These are phyloP conservation scores for Cantharis nigra DNA, from an alignment of 2,888 invertebrate genomes.

Conservation along the genomic window DNA sequence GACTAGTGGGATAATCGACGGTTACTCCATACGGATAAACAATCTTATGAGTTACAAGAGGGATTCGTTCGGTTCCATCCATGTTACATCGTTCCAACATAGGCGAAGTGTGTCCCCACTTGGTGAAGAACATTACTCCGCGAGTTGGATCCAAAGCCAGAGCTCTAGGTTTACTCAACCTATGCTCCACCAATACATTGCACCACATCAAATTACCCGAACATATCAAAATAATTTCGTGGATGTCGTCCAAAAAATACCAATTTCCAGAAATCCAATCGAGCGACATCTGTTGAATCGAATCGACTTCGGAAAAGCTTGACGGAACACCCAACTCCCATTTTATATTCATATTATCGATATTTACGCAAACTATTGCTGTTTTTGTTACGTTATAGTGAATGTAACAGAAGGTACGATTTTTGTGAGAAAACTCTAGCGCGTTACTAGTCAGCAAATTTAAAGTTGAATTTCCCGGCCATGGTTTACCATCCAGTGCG, in stretches of 20 bases:
- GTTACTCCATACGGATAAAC: slow-evolving; percentile 78
- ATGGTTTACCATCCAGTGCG: slow-evolving; percentile 60
- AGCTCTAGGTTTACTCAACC: slow-evolving; percentile 71
- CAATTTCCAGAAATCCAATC: slow-evolving; percentile 89
- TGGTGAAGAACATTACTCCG: slow-evolving; percentile 77
- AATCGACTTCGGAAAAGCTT: slow-evolving; percentile 67
- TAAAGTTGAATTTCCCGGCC: slow-evolving; percentile 54
- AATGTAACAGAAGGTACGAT: slow-evolving; percentile 74
- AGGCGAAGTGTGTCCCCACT: slow-evolving; percentile 69
- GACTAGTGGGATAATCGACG: slow-evolving; percentile 71
- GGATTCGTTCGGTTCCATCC: slow-evolving; percentile 65
- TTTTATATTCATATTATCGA: slow-evolving; percentile 65
- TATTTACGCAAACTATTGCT: slow-evolving; percentile 67
- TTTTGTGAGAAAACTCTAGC: slow-evolving; percentile 70
- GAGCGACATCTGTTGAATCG: slow-evolving; percentile 73
- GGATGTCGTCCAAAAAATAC: slow-evolving; percentile 57
- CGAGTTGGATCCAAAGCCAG: slow-evolving; percentile 79
- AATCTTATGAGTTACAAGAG: slow-evolving; percentile 70
- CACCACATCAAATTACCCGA: slow-evolving; percentile 66
- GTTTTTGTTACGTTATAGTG: slow-evolving; percentile 63
- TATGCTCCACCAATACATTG: slow-evolving; percentile 69
- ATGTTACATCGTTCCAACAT: slow-evolving; percentile 68
- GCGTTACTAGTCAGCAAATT: slow-evolving; percentile 56
- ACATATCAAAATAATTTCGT: slow-evolving; percentile 69
- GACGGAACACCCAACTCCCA: slow-evolving; percentile 65